phyloP scores from a whole-genome alignment of 2,888 invertebrate species.

The Crocallis elinguaria region DNA sequence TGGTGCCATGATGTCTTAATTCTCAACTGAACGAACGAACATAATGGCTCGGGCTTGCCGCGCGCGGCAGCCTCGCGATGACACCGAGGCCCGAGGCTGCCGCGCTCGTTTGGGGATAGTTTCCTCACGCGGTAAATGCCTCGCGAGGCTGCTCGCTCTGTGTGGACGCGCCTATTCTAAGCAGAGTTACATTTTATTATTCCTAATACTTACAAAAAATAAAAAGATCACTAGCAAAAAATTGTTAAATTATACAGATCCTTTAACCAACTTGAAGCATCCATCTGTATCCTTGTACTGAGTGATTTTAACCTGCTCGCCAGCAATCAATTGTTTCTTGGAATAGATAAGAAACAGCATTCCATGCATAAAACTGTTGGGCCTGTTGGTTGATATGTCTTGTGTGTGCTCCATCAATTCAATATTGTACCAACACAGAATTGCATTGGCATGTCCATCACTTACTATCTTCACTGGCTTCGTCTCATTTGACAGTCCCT shows the following conservation, averaged over 20 bases:
- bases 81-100: no score
- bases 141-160: no score
- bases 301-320: conserved; percentile 57
- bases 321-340: conserved; percentile 50
- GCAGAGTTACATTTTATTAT: no score
- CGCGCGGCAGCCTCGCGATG: no score
- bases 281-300: conserved; percentile 63
- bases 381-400: conserved; percentile 70
- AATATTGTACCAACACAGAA: conserved; percentile 84
- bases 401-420: conserved; percentile 66
- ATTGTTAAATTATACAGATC: conserved; percentile 24
- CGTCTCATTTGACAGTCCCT: conserved; percentile 42
- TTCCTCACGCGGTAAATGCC: no score
- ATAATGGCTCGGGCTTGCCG: conserved; percentile 24
- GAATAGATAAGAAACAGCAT: conserved; percentile 75
- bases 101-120: no score
- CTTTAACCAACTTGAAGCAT: conserved; percentile 61
- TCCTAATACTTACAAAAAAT: background rate
- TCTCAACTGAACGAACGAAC: conserved; percentile 23
- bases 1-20: conserved; percentile 30
- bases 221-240: background rate
- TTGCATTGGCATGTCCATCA: conserved; percentile 74
- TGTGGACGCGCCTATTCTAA: no score
- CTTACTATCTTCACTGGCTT: conserved; percentile 56
- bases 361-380: conserved; percentile 74